These are phyloP conservation scores for Lophura swinhoii DNA, from an alignment of 2,797 vertebrate genomes.

Conservation along the genomic window DNA sequence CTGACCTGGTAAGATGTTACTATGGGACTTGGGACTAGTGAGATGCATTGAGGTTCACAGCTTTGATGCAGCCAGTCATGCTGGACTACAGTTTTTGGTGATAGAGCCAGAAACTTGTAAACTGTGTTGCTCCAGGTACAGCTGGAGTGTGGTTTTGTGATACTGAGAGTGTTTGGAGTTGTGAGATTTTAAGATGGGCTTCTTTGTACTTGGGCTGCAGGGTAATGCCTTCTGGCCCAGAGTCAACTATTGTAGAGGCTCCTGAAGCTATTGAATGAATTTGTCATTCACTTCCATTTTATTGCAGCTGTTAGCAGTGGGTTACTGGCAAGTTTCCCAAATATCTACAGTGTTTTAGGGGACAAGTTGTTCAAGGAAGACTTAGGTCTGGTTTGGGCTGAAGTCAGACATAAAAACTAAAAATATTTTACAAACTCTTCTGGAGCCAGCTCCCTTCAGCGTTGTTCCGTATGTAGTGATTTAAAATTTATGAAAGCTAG, in stretches of 20 bases:
- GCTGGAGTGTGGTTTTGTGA: background rate
- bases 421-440: background rate
- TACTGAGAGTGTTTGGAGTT: background rate
- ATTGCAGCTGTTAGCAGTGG: conserved; percentile 10
- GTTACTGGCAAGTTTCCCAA: background rate
- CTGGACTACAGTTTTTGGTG: background rate
- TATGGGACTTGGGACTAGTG: background rate
- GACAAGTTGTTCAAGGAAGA: background rate
- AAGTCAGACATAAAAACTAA: background rate
- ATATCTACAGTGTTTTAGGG: background rate
- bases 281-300: background rate
- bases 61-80: background rate
- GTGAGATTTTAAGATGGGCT: conserved; percentile 4
- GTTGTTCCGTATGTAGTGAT: background rate
- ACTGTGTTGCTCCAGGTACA: background rate
- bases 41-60: background rate
- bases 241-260: background rate
- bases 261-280: background rate
- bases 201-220: background rate
- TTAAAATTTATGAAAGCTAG: background rate
- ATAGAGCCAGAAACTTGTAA: background rate
- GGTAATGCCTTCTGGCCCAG: background rate
- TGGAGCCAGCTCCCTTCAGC: background rate
- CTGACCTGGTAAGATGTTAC: background rate
- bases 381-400: background rate